Evolutionary conservation across 2,113 vertebrate species (phyloP), one percentile per base, ranked within the genome.

Genomic region (Equus quagga): DNA sequence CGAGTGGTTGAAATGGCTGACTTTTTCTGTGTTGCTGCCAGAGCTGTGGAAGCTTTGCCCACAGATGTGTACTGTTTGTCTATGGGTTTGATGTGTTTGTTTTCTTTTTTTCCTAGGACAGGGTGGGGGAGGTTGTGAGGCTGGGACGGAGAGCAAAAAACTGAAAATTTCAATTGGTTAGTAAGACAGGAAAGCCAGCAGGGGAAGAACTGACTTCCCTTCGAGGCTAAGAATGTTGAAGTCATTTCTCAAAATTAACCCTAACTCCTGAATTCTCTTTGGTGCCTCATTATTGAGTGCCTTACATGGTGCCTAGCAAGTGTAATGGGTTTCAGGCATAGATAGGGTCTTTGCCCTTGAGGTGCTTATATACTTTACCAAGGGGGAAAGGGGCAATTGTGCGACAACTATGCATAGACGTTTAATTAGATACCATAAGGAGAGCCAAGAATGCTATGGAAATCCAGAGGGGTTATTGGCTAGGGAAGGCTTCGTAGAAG

Each of bases 41-140:
- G 93, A 41, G 36, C 36, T 41, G 95, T 90, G 72, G 81, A 94
- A 64, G 78, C n/a, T 69, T n/a, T 49, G 72, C 93, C 79, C 49
- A 54, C 84, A 94, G 81, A 83, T 70, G 72, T 92, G 70, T n/a
- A 64, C 31, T 96, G 65, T 96, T 90, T 91, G 89, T 78, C 69
- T 89, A 0, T 46, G 85, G 58, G 62, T 75, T 94, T 79, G 67
- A 18, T 72, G 81, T 94, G 70, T 96, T 94, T 91, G 89, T 90
- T 95, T 97, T 97, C 60, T 86, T 80, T 92, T 73, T 89, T 54
- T 9, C 54, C 33, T 58, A 18, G 76, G 79, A 86, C 79, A 72
- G 86, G 49, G 33, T 94, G 15, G 31, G 70, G 67, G 62, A 67
- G 73, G 44, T 51, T 64, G 23, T 86, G n/a, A 62, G 21, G 14